Evolutionary conservation across 1,140 invertebrate genomes (phyloP).

Genomic region (Drosophila melanogaster): DNA sequence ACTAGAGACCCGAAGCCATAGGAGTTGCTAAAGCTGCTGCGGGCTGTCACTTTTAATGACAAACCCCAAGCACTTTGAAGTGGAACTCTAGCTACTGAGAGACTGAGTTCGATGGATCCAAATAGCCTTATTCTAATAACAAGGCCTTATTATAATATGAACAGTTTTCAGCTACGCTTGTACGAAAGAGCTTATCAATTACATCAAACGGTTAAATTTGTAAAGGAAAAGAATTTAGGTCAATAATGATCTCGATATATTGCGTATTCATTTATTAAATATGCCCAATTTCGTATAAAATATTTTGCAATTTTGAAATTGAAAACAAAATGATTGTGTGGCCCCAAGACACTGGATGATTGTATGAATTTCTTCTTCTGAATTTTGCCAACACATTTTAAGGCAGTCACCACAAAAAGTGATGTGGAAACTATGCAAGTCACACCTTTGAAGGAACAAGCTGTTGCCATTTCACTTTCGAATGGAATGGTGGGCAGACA

Average conservation of each 20-base stretch:
- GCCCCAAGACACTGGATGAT: no score
- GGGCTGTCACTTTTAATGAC: slow-evolving; percentile 18
- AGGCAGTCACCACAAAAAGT: slow-evolving; percentile 3
- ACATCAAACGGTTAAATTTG: no score
- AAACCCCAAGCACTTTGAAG: slow-evolving; percentile 17
- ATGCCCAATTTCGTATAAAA: no score
- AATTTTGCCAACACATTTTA: neutral
- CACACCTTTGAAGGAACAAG: neutral
- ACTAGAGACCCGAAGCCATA: neutral
- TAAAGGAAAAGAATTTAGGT: no score
- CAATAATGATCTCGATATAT: no score
- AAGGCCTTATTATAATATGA: no score
- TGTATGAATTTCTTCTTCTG: no score
- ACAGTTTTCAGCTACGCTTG: no score
- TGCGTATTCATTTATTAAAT: no score
- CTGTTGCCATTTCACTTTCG: slow-evolving; percentile 11
- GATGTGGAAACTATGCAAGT: slow-evolving; percentile 5
- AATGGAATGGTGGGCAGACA: neutral
- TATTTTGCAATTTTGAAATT: no score
- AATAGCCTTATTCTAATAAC: neutral
- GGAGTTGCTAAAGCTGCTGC: neutral
- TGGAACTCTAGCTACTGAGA: slow-evolving; percentile 1
- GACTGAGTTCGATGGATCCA: neutral
- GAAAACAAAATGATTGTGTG: no score
- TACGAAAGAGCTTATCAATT: no score